Percentiles rank a stretch among this genome's conserved stretches.
Conservation (phyloP, 1,140 invertebrate genomes). For the Orchestia grillus region DNA sequence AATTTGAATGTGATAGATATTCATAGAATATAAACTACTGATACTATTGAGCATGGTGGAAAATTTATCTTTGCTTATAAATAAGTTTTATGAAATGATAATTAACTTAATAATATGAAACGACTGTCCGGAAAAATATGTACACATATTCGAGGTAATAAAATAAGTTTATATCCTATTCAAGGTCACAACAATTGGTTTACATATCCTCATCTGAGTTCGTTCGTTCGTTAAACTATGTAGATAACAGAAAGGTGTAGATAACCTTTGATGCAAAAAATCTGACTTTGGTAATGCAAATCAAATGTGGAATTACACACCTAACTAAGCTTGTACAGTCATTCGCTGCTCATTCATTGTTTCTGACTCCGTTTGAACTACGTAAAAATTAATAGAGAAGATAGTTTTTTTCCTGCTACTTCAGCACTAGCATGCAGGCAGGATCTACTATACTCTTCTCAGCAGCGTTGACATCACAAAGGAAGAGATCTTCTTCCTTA, state of each 20-base stretch:
- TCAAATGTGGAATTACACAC: not conserved
- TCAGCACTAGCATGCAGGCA: not conserved
- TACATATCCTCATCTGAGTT: too few species aligned
- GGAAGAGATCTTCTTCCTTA: too few species aligned
- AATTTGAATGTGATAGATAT: not conserved
- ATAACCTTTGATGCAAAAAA: not conserved
- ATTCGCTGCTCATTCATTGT: not conserved
- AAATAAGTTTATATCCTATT: not conserved
- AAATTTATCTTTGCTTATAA: not conserved
- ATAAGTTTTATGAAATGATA: not conserved
- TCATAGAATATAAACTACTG: not conserved
- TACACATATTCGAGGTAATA: not conserved
- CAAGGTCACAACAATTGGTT: not conserved
- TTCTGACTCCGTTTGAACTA: not conserved
- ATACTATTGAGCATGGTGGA: not conserved
- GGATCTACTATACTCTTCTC: not conserved
- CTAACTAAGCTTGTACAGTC: not conserved
- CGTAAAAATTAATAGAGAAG: not conserved
- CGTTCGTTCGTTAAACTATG: not conserved
- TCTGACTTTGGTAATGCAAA: not conserved
- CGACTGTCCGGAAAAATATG: not conserved
- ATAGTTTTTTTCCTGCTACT: not conserved
- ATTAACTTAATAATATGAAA: not conserved
- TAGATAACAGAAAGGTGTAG: not conserved
- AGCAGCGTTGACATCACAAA: not conserved